Conservation (phyloP, 1,140 invertebrate species). For the Dendrolimus punctatus region DNA sequence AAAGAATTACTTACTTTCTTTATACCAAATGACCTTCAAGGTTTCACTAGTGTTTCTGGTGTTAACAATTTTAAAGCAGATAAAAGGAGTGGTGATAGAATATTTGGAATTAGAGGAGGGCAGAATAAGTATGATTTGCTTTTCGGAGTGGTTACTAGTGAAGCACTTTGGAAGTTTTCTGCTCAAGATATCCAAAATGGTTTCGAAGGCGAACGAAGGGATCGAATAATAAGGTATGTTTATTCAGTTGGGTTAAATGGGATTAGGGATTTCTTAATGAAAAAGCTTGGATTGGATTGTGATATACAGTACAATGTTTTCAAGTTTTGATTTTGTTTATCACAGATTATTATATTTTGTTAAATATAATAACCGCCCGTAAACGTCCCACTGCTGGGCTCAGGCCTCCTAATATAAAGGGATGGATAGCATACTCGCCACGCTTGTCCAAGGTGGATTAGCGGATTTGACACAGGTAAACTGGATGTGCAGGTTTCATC, state of each 20-base stretch:
- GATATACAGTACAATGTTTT: no score
- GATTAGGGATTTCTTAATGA: no score
- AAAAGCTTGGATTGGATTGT: no score
- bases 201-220: conserved; percentile 91
- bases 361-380: no score
- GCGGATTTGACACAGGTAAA: no score
- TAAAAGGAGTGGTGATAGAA: conserved; percentile 69
- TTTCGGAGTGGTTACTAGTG: conserved; percentile 88
- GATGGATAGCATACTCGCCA: no score
- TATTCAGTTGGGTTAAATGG: conserved; percentile 28
- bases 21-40: conserved; percentile 78
- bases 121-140: conserved; percentile 83
- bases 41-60: conserved; percentile 66
- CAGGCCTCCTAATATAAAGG: no score
- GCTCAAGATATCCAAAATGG: conserved; percentile 89
- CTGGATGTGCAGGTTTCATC: no score
- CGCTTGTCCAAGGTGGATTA: no score
- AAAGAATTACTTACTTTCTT: conserved; percentile 82
- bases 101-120: conserved; percentile 48
- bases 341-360: no score
- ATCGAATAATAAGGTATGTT: conserved; percentile 84
- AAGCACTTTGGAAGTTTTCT: conserved; percentile 87
- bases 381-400: no score
- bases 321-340: no score
- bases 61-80: conserved; percentile 73